Base-by-base conservation (phyloP, 1,140 invertebrate species). In the Trissolcus basalis region DNA sequence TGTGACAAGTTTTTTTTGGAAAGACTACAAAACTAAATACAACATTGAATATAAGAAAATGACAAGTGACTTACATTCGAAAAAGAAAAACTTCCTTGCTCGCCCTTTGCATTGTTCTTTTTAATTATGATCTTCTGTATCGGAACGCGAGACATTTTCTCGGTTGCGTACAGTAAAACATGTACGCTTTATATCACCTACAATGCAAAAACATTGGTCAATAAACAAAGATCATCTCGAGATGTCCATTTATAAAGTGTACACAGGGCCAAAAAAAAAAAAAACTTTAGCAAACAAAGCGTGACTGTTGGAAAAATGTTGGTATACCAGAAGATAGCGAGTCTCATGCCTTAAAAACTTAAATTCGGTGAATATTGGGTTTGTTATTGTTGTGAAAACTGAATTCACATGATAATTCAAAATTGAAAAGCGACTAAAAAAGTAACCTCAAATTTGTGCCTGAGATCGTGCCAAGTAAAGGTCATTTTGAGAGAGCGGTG, bases 61-160 rank as follows among this genome's bases (percentile, higher is more conserved):
- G 36, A 39, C 36, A 39, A 39, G 9, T 11, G 43, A 67, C 67
- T 70, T 56, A 70, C 67, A 15, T 55, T 70, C 1, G 67, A 55
- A 48, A 70, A 36, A n/a, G 68, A 2, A 19, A 63, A 12, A 43
- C 27, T 71, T 3, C 7, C n/a, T n/a, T 48, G 50, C 6, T 35
- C 39, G 0, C 15, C 53, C 41, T 58, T 70, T 4, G 19, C 35
- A 11, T 61, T 33, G 27, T 16, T 47, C 45, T 36, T 68, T 27
- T 60, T 63, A 27, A 75, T 49, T 10, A 77, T 44, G 14, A 82
- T 12, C 19, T 83, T 82, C 16, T 80, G 79, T 27, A 80, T 39
- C n/a, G 79, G 36, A 14, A 75, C 47, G 59, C 76, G 65, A 45
- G 81, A 77, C 81, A 85, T 83, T 64, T 80, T 82, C 45, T 58